phyloP scores from a whole-genome alignment of 2,797 vertebrate species.

The Ambastaia sidthimunki region DNA sequence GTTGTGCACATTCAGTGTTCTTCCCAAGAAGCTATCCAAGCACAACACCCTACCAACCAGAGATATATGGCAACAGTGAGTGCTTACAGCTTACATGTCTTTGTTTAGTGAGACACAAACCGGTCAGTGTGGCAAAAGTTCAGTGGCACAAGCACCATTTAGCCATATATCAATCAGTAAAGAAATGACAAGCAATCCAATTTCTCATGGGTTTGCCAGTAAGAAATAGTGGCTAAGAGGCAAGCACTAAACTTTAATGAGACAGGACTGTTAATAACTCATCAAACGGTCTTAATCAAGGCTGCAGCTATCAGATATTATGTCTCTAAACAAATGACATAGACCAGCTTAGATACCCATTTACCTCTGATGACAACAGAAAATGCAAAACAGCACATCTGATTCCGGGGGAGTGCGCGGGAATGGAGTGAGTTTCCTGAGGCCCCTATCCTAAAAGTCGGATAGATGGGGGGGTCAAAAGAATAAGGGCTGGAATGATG shows the following conservation, averaged over 20 bases:
- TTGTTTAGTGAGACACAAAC: constrained; percentile 28
- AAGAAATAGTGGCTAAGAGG: constrained; percentile 61
- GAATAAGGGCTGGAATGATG: constrained; percentile 59
- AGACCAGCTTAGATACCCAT: constrained; percentile 61
- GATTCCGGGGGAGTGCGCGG: constrained; percentile 64
- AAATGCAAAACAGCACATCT: constrained; percentile 66
- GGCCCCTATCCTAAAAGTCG: constrained; percentile 69
- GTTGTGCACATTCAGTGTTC: constrained; percentile 79
- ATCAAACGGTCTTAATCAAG: constrained; percentile 55
- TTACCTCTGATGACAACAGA: constrained; percentile 65
- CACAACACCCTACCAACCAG: constrained; percentile 70
- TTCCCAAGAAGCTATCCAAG: constrained; percentile 80
- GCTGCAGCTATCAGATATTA: constrained; percentile 55
- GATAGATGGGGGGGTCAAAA: constrained; percentile 62
- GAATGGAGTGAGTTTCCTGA: constrained; percentile 63
- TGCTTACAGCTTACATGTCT: constrained; percentile 36
- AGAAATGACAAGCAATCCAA: constrained; percentile 56
- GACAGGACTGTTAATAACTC: constrained; percentile 51
- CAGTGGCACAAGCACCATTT: constrained; percentile 51
- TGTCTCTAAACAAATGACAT: constrained; percentile 55
- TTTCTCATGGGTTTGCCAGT: constrained; percentile 63
- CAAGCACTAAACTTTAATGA: constrained; percentile 58
- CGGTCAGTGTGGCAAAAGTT: constrained; percentile 13
- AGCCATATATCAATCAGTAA: constrained; percentile 58
- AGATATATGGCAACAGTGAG: constrained; percentile 62